Evolutionary conservation across 2,888 invertebrate genomes (phyloP).

Genomic region (Eubasilissa splendida): DNA sequence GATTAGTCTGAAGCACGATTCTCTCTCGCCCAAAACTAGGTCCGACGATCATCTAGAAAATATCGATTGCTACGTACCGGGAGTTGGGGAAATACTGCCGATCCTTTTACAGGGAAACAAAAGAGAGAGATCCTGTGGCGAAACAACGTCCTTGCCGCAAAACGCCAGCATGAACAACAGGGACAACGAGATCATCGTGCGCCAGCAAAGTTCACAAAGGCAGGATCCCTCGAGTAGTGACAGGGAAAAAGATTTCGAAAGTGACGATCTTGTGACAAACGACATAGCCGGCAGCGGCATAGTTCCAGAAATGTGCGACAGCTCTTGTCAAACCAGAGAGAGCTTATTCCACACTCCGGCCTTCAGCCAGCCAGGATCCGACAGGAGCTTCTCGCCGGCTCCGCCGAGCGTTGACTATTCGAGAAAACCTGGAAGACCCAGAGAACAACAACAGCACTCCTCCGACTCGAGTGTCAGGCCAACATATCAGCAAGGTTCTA

Average conservation of each 20-base stretch:
- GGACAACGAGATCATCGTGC: constrained; percentile 53
- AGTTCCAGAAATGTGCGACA: constrained; percentile 79
- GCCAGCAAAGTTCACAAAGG: constrained; percentile 51
- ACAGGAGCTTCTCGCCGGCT: constrained; percentile 57
- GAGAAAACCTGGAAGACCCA: constrained; percentile 47
- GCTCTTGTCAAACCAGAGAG: constrained; percentile 88
- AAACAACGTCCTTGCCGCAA: constrained; percentile 25
- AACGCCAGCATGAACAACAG: constrained; percentile 53
- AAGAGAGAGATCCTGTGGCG: constrained; percentile 37
- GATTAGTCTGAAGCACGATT: constrained; percentile 50
- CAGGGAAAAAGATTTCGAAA: constrained; percentile 46
- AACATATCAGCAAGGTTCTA: constrained; percentile 60
- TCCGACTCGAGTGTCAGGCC: constrained; percentile 61
- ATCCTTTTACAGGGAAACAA: constrained; percentile 50
- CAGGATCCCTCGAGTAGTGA: constrained; percentile 48
- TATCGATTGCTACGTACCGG: constrained; percentile 67
- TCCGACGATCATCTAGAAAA: constrained; percentile 50
- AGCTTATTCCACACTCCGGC: constrained; percentile 75
- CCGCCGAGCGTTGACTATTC: constrained; percentile 59
- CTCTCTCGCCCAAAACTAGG: constrained; percentile 44
- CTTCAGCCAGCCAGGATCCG: constrained; percentile 49
- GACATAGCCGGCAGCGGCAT: constrained; percentile 60
- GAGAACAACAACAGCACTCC: constrained; percentile 59
- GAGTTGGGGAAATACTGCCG: constrained; percentile 63
- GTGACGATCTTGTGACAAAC: constrained; percentile 52